These are phyloP conservation scores for Abscondita cerata DNA, from an alignment of 2,888 invertebrate species.

Conservation along the genomic window DNA sequence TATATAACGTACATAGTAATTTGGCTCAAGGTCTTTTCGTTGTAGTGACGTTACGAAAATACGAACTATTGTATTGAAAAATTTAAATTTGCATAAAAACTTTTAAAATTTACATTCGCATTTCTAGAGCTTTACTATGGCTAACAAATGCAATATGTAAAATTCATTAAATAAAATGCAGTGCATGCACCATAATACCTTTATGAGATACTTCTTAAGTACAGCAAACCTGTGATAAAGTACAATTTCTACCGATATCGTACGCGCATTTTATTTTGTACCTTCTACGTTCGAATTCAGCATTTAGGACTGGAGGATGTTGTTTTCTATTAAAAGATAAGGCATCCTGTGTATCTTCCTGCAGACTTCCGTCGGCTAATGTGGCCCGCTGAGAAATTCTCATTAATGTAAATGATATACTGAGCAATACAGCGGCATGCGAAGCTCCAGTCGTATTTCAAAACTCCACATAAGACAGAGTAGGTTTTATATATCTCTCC, in stretches of 20 bases:
- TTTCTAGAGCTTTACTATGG: too few relatives aligned
- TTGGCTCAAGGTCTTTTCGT: too few relatives aligned
- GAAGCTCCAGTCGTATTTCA: constrained; percentile 44
- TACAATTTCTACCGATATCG: constrained; percentile 30
- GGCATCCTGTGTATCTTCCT: constrained; percentile 48
- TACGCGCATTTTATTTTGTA: constrained; percentile 28
- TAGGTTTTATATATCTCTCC: constrained; percentile 35
- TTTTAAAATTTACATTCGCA: too few relatives aligned
- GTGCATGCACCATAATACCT: too few relatives aligned
- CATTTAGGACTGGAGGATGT: constrained; percentile 36
- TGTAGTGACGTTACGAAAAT: too few relatives aligned
- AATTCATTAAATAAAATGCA: too few relatives aligned
- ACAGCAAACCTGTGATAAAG: constrained; percentile 4
- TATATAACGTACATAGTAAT: too few relatives aligned
- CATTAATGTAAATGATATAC: constrained; percentile 54
- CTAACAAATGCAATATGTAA: too few relatives aligned
- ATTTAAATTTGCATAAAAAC: too few relatives aligned
- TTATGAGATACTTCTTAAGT: too few relatives aligned
- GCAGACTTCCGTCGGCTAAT: constrained; percentile 49
- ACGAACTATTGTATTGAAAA: too few relatives aligned
- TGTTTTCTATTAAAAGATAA: constrained; percentile 53
- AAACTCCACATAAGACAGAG: constrained; percentile 43
- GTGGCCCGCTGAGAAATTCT: constrained; percentile 52
- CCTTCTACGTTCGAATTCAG: constrained; percentile 28
- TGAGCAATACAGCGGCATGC: constrained; percentile 44